Evolutionary conservation across 2,113 vertebrate genomes (phyloP), one percentile per base, ranked within the genome.

Genomic region (Morphnarchus princeps): DNA sequence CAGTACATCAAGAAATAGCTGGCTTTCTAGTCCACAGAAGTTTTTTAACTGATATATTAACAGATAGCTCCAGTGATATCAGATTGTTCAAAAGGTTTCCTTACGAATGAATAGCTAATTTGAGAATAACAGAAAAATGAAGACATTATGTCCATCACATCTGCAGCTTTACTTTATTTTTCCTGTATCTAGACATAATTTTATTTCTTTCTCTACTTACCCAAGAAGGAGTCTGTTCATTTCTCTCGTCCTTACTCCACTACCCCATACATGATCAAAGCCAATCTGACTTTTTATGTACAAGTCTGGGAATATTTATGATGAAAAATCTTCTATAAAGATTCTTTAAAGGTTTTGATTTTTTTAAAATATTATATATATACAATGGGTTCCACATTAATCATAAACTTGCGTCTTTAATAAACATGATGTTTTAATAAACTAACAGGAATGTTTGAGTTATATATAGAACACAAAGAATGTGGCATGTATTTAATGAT

Each of bases 401-500:
- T 73, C 49, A 86, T 66, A 87, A 90, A 74, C 31, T 43, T 83
- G 13, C 28, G 19, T 63, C 11, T 36, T 69, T 82, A 73, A 91
- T 90, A 91, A 86, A 65, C 14, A 81, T n/a, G 18, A 55, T n/a
- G 21, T 65, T 95, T 96, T 82, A 59, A 90, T 83, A 84, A 93
- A 78, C 16, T 62, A 78, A 52, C 55, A 78, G 50, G 47, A 83
- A 87, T 49, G 3, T 42, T 88, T 71, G 38, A 52, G 29, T 57
- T 84, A 76, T 61, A 67, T 29, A 81, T 16, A 89, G 47, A 76
- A 32, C 24, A 67, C 16, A 88, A 87, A 85, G 40, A 45, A 81
- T 26, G 20, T 43, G 38, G 42, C 22, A 18, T 31, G 10, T 20
- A 50, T 91, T 72, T 76, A 83, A 73, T 90, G 55, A 70, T 77